Base-by-base conservation (phyloP, 2,113 vertebrate genomes). In the Carlito syrichta region DNA sequence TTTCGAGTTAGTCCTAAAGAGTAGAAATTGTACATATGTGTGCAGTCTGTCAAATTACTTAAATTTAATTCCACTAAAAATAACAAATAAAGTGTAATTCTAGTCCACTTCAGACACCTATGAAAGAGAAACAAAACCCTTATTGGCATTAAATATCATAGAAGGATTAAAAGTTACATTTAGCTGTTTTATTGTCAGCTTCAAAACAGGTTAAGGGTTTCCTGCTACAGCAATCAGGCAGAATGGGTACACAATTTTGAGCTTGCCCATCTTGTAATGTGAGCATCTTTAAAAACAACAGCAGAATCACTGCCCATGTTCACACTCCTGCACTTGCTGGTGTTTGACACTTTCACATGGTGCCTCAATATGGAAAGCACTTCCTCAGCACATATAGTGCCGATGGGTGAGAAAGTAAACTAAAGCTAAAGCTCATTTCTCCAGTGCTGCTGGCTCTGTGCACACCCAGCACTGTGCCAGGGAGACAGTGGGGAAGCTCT, bases 221-320 rank as follows among this genome's bases (percentile, higher is more conserved):
- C 90, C 8, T 82, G 91, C 54, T 96, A 56, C 11, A 95, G 86
- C 92, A 77, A 77, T 45, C 38, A 86, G 52, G 58, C 60, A 84
- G 56, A 96, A 97, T 79, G 22, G 56, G 62, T 19, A 14, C 14
- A 43, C 14, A 43, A 93, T 20, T 83, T 93, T 48, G 95, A 95
- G 45, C 43, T 87, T 50, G n/a, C 0, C 83, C 76, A 90, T 66
- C 43, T 50, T 69, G 32, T 78, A 66, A 81, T 22, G 40, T 35
- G 77, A 95, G 48, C 63, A 92, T 94, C 85, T 95, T 94, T 88
- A 16, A 88, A 93, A 96, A 82, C 91, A 87, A 96, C 40, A 92
- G 74, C 60, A 77, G 78, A 94, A 82, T 79, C 54, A 11, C 63
- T 50, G 48, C 78, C 89, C 69, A 19, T 68, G 68, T 83, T 93